These are phyloP conservation scores for Marasmarcha lunaedactyla DNA, from an alignment of 2,888 invertebrate species.

Conservation along the genomic window DNA sequence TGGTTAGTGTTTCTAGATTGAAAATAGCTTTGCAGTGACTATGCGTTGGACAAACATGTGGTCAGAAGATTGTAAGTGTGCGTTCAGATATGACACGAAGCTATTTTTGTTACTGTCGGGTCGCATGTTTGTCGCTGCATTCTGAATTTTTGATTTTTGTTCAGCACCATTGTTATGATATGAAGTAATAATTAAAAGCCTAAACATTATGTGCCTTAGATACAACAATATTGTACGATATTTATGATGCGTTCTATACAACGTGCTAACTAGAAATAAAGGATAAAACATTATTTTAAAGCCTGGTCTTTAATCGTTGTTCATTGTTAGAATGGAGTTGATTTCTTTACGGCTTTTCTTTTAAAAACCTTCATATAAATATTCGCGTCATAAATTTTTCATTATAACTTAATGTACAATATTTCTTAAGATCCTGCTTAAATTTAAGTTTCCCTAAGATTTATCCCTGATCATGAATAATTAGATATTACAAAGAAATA, in stretches of 20 bases:
- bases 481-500: background rate
- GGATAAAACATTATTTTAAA: conserved; percentile 55
- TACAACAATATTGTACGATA: conserved; percentile 72
- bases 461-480: background rate
- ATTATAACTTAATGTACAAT: too few relatives aligned
- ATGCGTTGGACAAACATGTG: background rate
- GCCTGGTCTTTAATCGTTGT: conserved; percentile 45
- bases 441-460: background rate
- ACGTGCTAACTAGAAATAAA: conserved; percentile 69
- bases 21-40: conserved; percentile 48
- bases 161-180: conserved; percentile 65
- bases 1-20: conserved; percentile 49
- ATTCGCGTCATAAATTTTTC: too few relatives aligned
- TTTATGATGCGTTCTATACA: conserved; percentile 70
- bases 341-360: background rate
- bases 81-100: too few relatives aligned
- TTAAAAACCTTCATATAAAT: background rate
- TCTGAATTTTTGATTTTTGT: conserved; percentile 24
- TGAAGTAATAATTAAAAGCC: conserved; percentile 68
- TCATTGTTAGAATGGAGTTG: conserved; percentile 33
- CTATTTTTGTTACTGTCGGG: too few relatives aligned
- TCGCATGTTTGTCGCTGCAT: background rate
- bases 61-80: conserved; percentile 1
- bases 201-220: conserved; percentile 73
- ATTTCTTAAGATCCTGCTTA: too few relatives aligned